Evolutionary conservation across 2,797 vertebrate species (phyloP).

Genomic region (Streptopelia turtur): DNA sequence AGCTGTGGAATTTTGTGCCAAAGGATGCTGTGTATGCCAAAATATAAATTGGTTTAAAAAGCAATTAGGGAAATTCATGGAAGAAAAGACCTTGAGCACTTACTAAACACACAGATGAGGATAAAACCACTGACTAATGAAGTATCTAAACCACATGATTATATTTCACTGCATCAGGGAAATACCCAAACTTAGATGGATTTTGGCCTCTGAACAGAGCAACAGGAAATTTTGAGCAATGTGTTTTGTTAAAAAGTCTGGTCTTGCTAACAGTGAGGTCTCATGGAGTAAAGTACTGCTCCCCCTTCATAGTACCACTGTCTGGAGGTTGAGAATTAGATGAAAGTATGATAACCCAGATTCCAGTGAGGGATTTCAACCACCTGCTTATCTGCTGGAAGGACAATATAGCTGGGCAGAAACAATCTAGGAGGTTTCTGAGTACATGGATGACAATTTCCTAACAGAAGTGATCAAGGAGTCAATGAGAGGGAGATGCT

Average conservation of each 20-base stretch:
- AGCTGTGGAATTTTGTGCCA: constrained; percentile 27
- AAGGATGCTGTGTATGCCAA: constrained; percentile 36
- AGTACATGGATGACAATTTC: neutral
- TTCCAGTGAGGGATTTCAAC: neutral
- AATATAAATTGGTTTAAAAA: constrained; percentile 49
- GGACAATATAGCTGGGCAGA: neutral
- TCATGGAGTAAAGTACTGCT: neutral
- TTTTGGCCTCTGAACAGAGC: neutral
- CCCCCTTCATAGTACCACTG: neutral
- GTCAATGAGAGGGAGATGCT: neutral
- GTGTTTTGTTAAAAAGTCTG: neutral
- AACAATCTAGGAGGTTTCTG: neutral
- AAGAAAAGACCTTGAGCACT: constrained; percentile 11
- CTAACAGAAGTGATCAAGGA: neutral
- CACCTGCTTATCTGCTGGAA: neutral
- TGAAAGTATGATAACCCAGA: neutral
- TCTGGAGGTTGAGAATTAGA: neutral
- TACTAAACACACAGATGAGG: constrained; percentile 15
- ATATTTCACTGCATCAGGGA: neutral
- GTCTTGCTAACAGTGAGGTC: neutral
- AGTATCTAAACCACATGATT: neutral
- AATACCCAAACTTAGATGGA: neutral
- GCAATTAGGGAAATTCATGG: constrained; percentile 23
- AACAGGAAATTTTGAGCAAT: neutral
- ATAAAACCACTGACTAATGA: constrained; percentile 23